Conservation (phyloP, 2,113 vertebrate genomes). For the Sapayoa aenigma region DNA sequence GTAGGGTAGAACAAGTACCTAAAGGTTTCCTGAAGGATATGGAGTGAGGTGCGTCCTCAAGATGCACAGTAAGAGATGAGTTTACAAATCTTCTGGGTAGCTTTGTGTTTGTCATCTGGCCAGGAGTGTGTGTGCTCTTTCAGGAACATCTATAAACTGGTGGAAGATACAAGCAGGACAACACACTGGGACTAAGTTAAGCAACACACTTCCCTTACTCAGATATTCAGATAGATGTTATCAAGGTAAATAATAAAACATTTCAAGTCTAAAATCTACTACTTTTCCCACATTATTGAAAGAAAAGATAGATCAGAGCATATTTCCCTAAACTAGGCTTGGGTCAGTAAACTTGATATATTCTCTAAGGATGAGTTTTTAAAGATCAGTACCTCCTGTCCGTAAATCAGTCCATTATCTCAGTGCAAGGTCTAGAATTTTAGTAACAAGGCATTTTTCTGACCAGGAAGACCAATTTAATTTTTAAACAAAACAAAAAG, state of each 20-base stretch:
- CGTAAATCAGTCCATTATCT: background rate
- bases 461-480: background rate
- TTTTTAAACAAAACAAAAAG: background rate
- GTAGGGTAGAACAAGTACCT: background rate
- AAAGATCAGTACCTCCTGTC: background rate
- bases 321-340: background rate
- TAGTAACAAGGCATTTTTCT: background rate
- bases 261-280: background rate
- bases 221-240: background rate
- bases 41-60: background rate
- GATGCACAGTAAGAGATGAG: background rate
- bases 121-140: background rate
- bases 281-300: background rate
- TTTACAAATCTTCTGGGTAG: background rate
- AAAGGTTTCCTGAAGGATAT: background rate
- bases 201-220: background rate
- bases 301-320: background rate
- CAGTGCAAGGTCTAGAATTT: background rate
- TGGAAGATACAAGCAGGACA: background rate
- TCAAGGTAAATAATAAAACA: background rate
- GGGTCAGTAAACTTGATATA: background rate
- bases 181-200: background rate
- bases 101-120: background rate
- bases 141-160: background rate
- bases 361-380: background rate